A percentile compares a stretch with the other conserved stretches of the same genome.
phyloP scores from a whole-genome alignment of 2,888 invertebrate species.

The Drymonia ruficornis region DNA sequence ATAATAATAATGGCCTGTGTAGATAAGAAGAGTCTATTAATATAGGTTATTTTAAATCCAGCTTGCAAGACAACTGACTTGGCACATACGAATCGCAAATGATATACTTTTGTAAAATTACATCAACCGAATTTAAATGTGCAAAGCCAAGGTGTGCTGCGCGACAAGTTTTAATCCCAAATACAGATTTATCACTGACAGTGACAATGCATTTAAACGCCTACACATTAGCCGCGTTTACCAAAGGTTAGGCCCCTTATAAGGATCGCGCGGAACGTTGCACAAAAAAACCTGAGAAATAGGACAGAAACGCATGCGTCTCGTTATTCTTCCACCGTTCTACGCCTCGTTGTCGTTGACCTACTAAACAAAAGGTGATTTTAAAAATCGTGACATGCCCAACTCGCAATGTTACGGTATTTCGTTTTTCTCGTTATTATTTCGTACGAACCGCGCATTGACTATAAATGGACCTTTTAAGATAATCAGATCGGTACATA shows the following conservation, averaged over 20 bases:
- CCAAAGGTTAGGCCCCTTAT: slow-evolving; percentile 29
- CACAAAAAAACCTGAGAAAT: slow-evolving; percentile 48
- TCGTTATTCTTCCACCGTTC: slow-evolving; percentile 45
- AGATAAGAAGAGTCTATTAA: too few relatives aligned
- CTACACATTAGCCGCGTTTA: slow-evolving; percentile 15
- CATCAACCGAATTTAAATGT: neutral
- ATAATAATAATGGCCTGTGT: too few relatives aligned
- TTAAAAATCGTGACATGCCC: slow-evolving; percentile 56
- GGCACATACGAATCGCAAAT: too few relatives aligned
- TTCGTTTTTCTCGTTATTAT: slow-evolving; percentile 46
- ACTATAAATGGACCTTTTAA: slow-evolving; percentile 45
- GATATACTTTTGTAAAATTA: neutral
- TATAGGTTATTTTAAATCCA: too few relatives aligned
- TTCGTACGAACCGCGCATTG: slow-evolving; percentile 40
- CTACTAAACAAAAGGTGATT: slow-evolving; percentile 50
- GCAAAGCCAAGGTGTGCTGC: neutral
- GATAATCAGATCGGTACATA: slow-evolving; percentile 40
- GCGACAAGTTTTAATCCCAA: neutral
- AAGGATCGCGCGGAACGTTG: slow-evolving; percentile 40
- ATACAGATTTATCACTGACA: neutral
- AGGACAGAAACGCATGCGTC: slow-evolving; percentile 52
- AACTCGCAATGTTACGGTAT: slow-evolving; percentile 49
- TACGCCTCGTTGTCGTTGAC: slow-evolving; percentile 60
- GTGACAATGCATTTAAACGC: slow-evolving; percentile 10
- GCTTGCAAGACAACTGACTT: too few relatives aligned